Evolutionary conservation across 1,140 invertebrate genomes (phyloP).

Genomic region (Temnothorax curvispinosus): DNA sequence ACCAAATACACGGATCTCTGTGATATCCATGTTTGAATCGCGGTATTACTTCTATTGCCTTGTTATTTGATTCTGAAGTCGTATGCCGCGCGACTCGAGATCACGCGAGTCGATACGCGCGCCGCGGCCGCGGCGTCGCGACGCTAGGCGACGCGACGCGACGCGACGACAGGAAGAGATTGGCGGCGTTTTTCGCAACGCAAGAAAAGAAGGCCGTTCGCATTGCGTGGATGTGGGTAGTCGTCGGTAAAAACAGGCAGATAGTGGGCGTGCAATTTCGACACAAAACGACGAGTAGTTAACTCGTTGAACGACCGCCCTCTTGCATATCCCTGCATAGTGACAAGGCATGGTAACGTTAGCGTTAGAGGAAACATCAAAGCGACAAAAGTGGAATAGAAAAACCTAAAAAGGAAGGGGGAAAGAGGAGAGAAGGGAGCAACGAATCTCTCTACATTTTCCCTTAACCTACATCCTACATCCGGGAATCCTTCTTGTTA

Average conservation of each 20-base stretch:
- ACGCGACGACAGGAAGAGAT: conserved; percentile 17
- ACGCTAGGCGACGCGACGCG: background rate
- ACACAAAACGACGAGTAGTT: conserved; percentile 68
- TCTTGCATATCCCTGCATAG: background rate
- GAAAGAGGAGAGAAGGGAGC: too few species aligned
- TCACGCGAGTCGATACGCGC: background rate
- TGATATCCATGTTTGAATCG: background rate
- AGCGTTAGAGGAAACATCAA: conserved; percentile 60
- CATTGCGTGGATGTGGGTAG: conserved; percentile 20
- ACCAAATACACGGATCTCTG: background rate
- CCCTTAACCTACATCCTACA: background rate
- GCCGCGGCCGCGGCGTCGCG: too few species aligned
- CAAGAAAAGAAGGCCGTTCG: conserved; percentile 2
- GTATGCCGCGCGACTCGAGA: background rate
- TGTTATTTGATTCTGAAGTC: background rate
- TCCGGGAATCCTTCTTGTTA: background rate
- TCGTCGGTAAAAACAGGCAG: conserved; percentile 11
- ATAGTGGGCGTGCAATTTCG: conserved; percentile 70
- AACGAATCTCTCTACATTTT: background rate
- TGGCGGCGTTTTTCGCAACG: conserved; percentile 9
- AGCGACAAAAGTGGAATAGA: background rate
- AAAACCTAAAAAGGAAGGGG: background rate
- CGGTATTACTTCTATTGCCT: background rate
- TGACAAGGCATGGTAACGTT: conserved; percentile 13
- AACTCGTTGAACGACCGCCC: conserved; percentile 63